Base-by-base conservation (phyloP, 1,140 invertebrate genomes). In the Leptinotarsa lineolata region DNA sequence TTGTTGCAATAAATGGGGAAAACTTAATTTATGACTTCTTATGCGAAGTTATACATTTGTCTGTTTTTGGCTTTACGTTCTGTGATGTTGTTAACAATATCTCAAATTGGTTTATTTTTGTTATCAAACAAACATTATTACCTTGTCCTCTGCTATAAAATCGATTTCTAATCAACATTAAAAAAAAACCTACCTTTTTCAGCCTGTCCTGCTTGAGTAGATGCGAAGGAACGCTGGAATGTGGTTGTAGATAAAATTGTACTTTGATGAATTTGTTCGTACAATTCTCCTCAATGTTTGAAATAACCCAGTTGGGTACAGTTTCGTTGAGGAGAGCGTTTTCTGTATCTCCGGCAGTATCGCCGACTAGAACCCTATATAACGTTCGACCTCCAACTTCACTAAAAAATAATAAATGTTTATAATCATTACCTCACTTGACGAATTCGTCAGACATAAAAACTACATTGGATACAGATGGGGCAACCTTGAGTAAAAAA, bases 211-310 rank as follows among this genome's bases (percentile, higher is more conserved):
- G 89, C 87, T 99, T 99, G 58, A 95, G 91, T 78, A 95, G 94
- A 77, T 94, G 94, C 79, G 92, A 91, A 21, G 94, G 90, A 48
- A 84, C 82, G 72, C 78, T 82, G 39, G 83, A 79, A 88, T 99
- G 95, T 61, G 97, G 96, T 81, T 97, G 91, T 61, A 99, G 88
- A 85, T 96, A 97, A 85, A 99, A 99, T 68, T 97, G 94, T 82
- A 99, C 94, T 88, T 99, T 99, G 77, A 96, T 96, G 80, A 99
- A 95, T 86, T 98, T 97, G 2, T 96, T 97, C 79, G 95, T 90
- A 83, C 93, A 95, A 86, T 96, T 97, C 79, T 97, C 94, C 63
- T 98, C 94, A 45, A 97, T 92, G 70, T 97, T 96, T 82, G 99
- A 97, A 4, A 94, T 92, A 12, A 99, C 96, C 97, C 98, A 99